Evolutionary conservation across 2,888 invertebrate genomes (phyloP), one percentile per base, ranked within the genome.

Genomic region (Dolichopus griseipennis): DNA sequence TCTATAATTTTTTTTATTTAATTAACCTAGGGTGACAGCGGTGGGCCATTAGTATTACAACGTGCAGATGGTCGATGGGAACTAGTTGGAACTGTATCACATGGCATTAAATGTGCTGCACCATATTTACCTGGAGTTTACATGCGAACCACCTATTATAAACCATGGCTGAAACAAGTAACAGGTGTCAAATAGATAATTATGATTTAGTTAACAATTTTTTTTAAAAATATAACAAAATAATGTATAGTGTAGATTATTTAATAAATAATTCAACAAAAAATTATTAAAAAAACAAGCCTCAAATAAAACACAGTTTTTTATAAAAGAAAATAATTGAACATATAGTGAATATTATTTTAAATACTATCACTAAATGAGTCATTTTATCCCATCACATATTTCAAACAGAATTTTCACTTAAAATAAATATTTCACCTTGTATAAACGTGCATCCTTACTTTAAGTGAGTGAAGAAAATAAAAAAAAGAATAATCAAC

Each of bases 21-120:
- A 33, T 70, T 81, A 80, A 0, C n/a, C n/a, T 81, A 95, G 94
- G 95, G 95, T 71, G 95, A 95, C 84, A 93, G 93, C 72, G 95
- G 95, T 0, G 95, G 95, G 12, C 95, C 95, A 0, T 79, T 95
- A 71, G 93, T 94, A 67, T 83, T 94, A 12, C 91, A 91, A 76
- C 84, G 93, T 66, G 85, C 89, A 0, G 93, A 93, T 74, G 94
- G 95, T 0, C 86, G 90, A 71, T 95, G 93, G 88, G 89, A 93
- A 72, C 83, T 95, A 7, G 92, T 92, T 1, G 95, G 95, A 8
- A 95, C 95, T 0, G 95, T 95, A 0, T 95, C 94, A 9, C 95
- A 95, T 75, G 95, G 95, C n/a, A 95, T 95, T 74, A 93, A 94
- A 77, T 95, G 95, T 76, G 95, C 95, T 0, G 92, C 93, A 5